A percentile compares a stretch with the other conserved stretches of the same genome.
phyloP scores from a whole-genome alignment of 1,140 invertebrate species.

The Leguminivora glycinivorella region DNA sequence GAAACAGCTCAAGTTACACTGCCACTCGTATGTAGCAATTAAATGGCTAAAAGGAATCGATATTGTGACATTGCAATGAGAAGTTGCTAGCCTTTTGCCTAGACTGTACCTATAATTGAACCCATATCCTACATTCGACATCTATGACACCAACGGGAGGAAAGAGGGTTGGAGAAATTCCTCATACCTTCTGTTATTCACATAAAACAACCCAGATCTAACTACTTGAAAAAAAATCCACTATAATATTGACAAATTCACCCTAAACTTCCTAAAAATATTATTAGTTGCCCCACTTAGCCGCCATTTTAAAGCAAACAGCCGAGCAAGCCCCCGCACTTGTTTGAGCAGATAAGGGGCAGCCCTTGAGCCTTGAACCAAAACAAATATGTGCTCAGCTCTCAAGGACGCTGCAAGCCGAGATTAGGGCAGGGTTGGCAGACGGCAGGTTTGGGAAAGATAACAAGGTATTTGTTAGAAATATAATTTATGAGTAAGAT shows the following conservation, averaged over 20 bases:
- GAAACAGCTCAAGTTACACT: no score
- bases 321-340: constrained; percentile 18
- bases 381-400: constrained; percentile 27
- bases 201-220: no score
- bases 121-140: no score
- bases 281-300: neutral
- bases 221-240: neutral
- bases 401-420: constrained; percentile 24
- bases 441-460: neutral
- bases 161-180: no score
- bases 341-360: constrained; percentile 14
- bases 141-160: no score
- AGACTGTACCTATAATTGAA: no score
- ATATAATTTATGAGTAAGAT: no score
- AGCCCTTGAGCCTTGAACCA: constrained; percentile 20
- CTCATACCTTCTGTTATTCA: no score
- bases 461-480: neutral
- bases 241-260: neutral
- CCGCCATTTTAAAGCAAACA: constrained; percentile 18
- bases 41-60: no score
- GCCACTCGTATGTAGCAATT: no score
- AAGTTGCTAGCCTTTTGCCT: no score
- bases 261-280: neutral
- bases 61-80: no score
- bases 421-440: constrained; percentile 22